Base-by-base conservation (phyloP, 30 jellyfish, hydroid and myxozoan genomes). In the Cassiopea andromeda region DNA sequence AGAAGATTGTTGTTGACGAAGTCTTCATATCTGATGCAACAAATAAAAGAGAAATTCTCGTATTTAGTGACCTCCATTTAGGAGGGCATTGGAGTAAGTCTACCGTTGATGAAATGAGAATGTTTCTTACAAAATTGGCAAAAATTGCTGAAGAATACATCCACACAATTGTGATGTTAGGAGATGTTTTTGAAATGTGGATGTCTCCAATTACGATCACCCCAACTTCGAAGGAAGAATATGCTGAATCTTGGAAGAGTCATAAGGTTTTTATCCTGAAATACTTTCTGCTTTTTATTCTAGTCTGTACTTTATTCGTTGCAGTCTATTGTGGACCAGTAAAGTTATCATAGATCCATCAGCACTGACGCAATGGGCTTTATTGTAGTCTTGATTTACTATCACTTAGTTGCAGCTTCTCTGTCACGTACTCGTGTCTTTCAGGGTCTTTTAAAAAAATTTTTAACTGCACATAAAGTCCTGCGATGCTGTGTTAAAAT, bases 131-230 rank as follows among this genome's bases (percentile, higher is more conserved):
- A 1, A 64, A 85, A 19, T 13, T 90, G 60, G 97, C 97, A 12
- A 90, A 84, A 83, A 69, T 90, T n/a, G 97, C 97, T 1, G 97
- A 90, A 69, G 61, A 54, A 47, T 90, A 15, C 60, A 87, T 83
- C 15, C 97, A 90, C 81, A 60, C 97, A 13, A 74, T 90, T 57
- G 93, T 90, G 46, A 64, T 90, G 77, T 66, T 90, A 66, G 97
- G 97, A 44, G 97, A 90, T 61, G 80, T 90, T 47, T 90, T 90
- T 47, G 97, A 90, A 59, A 90, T 90, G 97, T 90, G 97, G 97
- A 74, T 82, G 91, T 66, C 90, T 15, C 97, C 97, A 27, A 90
- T 90, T 19, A 82, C 97, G 12, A 44, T 84, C 73, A 77, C 48
- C 1, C 93, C 97, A 2, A 87, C 91, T 0, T 67, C 93, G 44